These are phyloP conservation scores for Cololabis saira DNA, from an alignment of 2,113 vertebrate genomes.

Conservation along the genomic window DNA sequence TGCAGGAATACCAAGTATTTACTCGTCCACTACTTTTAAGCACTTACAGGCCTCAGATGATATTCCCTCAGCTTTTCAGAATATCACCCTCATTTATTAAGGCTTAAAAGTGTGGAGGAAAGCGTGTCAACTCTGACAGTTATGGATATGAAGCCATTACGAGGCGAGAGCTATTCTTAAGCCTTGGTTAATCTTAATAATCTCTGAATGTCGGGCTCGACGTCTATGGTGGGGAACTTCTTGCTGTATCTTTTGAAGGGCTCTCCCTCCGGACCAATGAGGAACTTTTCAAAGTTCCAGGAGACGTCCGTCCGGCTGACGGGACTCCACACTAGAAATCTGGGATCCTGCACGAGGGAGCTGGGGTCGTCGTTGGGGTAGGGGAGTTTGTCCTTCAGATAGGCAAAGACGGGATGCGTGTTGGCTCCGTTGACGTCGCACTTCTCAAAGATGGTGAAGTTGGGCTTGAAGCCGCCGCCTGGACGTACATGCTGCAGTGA, in stretches of 20 bases:
- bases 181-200: conserved; percentile 93
- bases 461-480: conserved; percentile 88
- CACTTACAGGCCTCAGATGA: conserved; percentile 84
- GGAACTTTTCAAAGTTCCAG: conserved; percentile 99
- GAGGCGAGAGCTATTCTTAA: conserved; percentile 53
- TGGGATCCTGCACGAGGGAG: conserved; percentile 88
- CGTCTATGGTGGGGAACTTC: conserved; percentile 84
- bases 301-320: conserved; percentile 89
- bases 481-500: conserved; percentile 92
- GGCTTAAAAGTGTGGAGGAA: conserved; percentile 77
- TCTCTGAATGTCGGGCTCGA: conserved; percentile 94
- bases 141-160: conserved; percentile 41
- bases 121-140: conserved; percentile 36
- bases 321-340: conserved; percentile 90
- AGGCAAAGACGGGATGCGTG: conserved; percentile 92
- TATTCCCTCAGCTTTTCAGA: conserved; percentile 80
- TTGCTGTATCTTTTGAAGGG: conserved; percentile 96
- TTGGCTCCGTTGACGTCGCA: conserved; percentile 92
- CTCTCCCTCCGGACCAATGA: conserved; percentile 94
- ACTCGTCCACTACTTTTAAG: conserved; percentile 68
- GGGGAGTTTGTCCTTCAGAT: conserved; percentile 95
- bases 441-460: conserved; percentile 91
- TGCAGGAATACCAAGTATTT: conserved; percentile 18
- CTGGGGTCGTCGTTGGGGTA: conserved; percentile 86
- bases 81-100: conserved; percentile 87